Percentiles rank a stretch among this genome's conserved stretches.
Evolutionary conservation across 2,797 vertebrate species (phyloP).

Genomic region (Coendou prehensilis): DNA sequence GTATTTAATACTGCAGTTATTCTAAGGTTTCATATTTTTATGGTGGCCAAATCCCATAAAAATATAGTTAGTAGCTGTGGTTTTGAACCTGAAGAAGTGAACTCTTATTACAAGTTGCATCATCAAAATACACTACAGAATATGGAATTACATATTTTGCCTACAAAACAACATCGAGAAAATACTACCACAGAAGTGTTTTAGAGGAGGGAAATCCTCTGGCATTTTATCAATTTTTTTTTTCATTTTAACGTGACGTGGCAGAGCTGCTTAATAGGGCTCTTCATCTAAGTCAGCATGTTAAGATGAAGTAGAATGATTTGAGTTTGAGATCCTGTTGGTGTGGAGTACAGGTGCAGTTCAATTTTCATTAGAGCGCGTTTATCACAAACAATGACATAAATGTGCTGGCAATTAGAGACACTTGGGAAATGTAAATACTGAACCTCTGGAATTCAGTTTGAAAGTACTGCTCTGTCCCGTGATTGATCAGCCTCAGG

Average conservation of each 20-base stretch:
- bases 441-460: slow-evolving; percentile 66
- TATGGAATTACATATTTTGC: background rate
- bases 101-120: background rate
- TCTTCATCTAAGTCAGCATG: background rate
- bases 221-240: background rate
- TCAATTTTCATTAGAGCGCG: slow-evolving; percentile 70
- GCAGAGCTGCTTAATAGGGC: slow-evolving; percentile 12
- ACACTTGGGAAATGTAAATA: slow-evolving; percentile 78
- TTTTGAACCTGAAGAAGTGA: slow-evolving; percentile 50
- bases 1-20: background rate
- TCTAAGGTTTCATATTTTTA: slow-evolving; percentile 7
- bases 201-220: slow-evolving; percentile 2
- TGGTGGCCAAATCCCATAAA: slow-evolving; percentile 5
- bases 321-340: slow-evolving; percentile 66
- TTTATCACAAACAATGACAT: slow-evolving; percentile 83
- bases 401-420: slow-evolving; percentile 82
- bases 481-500: slow-evolving; percentile 80
- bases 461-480: slow-evolving; percentile 77
- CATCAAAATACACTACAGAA: background rate
- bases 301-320: slow-evolving; percentile 67
- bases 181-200: background rate
- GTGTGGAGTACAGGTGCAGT: background rate
- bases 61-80: background rate
- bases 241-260: background rate
- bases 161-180: background rate